Base-by-base conservation (phyloP, 2,888 invertebrate genomes). In the Volucella inflata region DNA sequence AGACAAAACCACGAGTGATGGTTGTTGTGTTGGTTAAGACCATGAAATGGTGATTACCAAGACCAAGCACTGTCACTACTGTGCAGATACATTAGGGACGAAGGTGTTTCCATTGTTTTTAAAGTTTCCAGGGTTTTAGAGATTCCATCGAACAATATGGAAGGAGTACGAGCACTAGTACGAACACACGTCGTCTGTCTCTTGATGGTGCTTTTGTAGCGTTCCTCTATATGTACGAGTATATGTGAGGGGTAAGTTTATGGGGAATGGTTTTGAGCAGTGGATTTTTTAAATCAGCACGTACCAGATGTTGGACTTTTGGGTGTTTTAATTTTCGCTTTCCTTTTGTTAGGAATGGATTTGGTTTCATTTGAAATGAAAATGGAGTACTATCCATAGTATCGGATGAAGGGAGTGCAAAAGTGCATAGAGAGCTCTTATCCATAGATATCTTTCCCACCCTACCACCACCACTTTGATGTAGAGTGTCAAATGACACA, bases 231-330 rank as follows among this genome's bases (percentile, higher is more conserved):
- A 55, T 68, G 55, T 50, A 36, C 21, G 59, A 14, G 11, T 17
- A 60, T 21, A 55, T 68, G 55, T 50, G 36, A 40, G 59, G 30
- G 11, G 14, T 30, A 6, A 17, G 9, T 16, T 30, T 9, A 4
- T 30, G 51, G 50, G 30, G 11, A 14, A 48, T 10, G 16, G 9
- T 16, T 30, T 6, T 55, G 65, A 75, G 65, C 50, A 16, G 51
- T 59, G 79, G 67, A 60, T 60, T 72, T 72, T 75, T 40, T 40
- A 78, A 71, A 78, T 64, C 70, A 72, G 65, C 72, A 79, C 72
- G 79, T 79, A 40, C 42, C 44, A 51, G 51, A 46, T 60, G 46
- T 67, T 48, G 67, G 62, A 74, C 67, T 65, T 62, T 67, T 55
- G 42, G 46, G 46, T 57, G 12, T 72, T 42, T 14, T 16, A 6